Evolutionary conservation across 2,113 vertebrate genomes (phyloP), one percentile per base, ranked within the genome.

Genomic region (Tringa solitaria): DNA sequence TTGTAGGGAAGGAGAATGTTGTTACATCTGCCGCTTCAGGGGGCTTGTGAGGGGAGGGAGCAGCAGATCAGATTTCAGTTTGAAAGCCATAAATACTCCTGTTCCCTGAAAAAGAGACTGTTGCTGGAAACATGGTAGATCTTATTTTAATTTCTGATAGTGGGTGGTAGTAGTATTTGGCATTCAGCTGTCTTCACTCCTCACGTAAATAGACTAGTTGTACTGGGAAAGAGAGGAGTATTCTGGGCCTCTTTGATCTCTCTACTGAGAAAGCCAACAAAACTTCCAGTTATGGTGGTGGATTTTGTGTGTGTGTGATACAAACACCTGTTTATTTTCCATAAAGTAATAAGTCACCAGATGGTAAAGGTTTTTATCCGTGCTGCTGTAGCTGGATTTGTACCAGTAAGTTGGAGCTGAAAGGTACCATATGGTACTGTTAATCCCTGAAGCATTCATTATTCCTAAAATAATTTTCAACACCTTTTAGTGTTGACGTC

Each of bases 391-490:
- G 61, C 67, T 95, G 92, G 96, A 97, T 97, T 96, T 97, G 81
- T 96, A 89, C 72, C 68, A 74, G 67, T 91, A 96, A 96, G 74
- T 88, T 87, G 84, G 75, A 96, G 82, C 84, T 86, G 92, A 96
- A 97, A 96, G 86, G 96, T 76, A 84, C 96, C 94, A 93, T 94
- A 96, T 94, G 96, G 86, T 93, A 80, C 91, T 93, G 79, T 68
- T 96, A 97, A 97, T 97, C 92, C 54, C 46, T 4, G 14, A 95
- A 96, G 89, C 54, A 87, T 93, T 90, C 9, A 2, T 89, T 95
- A 89, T 35, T 87, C 81, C 89, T 86, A 84, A 84, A 89, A 84
- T 77, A 90, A 87, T 95, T 95, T 93, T 93, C 88, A 90, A 50
- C 87, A 87, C 74, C 53, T 92, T 77, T 97, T 72, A 87, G 69